Evolutionary conservation across 1,140 invertebrate genomes (phyloP).

Genomic region (Papilio machaon): DNA sequence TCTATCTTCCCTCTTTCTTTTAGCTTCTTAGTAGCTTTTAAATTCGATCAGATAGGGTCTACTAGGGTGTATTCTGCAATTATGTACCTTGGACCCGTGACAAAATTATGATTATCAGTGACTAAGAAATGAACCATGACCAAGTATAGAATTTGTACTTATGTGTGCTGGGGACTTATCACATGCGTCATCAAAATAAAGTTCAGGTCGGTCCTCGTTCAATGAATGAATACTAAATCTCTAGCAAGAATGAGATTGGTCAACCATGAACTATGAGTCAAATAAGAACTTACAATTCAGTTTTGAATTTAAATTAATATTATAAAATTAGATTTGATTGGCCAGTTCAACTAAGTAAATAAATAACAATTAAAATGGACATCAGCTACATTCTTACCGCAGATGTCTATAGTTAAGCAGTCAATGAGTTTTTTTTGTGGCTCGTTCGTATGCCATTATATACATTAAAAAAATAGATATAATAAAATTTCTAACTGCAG

Average conservation of each 20-base stretch:
- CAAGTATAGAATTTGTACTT: neutral
- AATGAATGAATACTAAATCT: slow-evolving; percentile 12
- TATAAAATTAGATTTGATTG: no score
- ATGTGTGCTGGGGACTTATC: neutral
- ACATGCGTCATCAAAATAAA: slow-evolving; percentile 13
- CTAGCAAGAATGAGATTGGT: neutral
- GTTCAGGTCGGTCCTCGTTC: neutral
- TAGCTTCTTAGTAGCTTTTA: no score
- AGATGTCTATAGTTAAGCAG: no score
- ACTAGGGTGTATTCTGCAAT: neutral
- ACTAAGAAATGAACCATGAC: neutral
- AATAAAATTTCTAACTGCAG: neutral
- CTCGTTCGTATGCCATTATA: neutral
- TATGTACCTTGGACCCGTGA: neutral
- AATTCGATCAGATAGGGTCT: neutral
- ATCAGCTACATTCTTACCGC: no score
- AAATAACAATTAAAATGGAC: no score
- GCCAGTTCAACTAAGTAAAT: no score
- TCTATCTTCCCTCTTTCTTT: neutral
- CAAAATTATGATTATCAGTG: neutral
- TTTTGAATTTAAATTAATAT: no score
- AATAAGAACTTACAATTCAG: no score
- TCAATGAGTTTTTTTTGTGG: no score
- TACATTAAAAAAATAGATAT: neutral
- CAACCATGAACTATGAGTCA: no score